phyloP scores from a whole-genome alignment of 2,797 vertebrate species.

The Rhincodon typus region DNA sequence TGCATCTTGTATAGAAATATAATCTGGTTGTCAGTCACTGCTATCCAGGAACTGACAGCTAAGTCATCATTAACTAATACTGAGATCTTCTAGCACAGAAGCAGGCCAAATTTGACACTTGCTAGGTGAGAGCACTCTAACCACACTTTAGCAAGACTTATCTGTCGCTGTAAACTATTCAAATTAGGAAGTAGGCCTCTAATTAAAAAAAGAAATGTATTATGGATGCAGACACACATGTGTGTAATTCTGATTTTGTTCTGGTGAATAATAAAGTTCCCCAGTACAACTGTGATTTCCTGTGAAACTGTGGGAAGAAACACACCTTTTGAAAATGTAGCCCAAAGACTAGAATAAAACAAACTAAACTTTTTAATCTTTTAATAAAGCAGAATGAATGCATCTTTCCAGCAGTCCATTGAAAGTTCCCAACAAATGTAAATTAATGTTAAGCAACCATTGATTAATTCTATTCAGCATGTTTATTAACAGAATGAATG shows the following conservation, averaged over 20 bases:
- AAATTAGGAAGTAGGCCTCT: neutral
- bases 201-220: neutral
- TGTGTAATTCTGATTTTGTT: neutral
- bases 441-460: neutral
- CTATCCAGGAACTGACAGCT: neutral
- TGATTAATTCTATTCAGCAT: conserved; percentile 5
- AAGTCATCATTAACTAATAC: neutral
- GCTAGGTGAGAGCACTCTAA: no score
- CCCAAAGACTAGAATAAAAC: neutral
- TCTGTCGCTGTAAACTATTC: neutral
- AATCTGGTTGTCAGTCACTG: neutral
- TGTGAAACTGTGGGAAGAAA: conserved; percentile 14
- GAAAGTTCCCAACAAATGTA: conserved; percentile 29
- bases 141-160: neutral
- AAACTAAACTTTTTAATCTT: neutral
- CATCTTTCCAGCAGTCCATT: neutral
- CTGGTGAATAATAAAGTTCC: neutral
- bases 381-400: neutral
- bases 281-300: neutral
- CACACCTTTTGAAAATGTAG: neutral
- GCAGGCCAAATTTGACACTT: neutral
- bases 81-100: no score
- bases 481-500: conserved; percentile 30
- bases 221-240: neutral
- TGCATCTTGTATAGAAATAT: no score